Percentiles rank a stretch among this genome's conserved stretches.
Evolutionary conservation across 2,113 vertebrate species (phyloP).

Genomic region (Vombatus ursinus): DNA sequence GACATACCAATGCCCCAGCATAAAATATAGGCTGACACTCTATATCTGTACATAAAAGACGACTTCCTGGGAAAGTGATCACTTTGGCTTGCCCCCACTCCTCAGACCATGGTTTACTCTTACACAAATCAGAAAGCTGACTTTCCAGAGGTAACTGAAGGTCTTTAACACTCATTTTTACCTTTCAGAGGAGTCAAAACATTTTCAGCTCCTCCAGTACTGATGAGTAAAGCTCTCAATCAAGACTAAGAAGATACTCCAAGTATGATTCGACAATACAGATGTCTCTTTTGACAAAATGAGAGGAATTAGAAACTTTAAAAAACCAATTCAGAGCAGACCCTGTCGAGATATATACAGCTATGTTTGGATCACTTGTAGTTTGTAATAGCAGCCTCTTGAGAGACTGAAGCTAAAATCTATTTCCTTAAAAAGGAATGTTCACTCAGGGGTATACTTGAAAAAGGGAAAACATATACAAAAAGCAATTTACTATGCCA

Average conservation of each 20-base stretch:
- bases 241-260: not conserved
- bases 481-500: constrained; percentile 58
- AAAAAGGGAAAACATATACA: constrained; percentile 8
- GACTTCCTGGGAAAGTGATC: not conserved
- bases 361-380: constrained; percentile 32
- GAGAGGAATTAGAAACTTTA: constrained; percentile 27
- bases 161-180: not conserved
- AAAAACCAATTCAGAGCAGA: constrained; percentile 17
- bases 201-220: not conserved
- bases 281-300: constrained; percentile 4
- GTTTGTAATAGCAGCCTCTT: constrained; percentile 18
- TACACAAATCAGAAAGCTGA: not conserved
- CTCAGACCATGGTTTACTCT: not conserved
- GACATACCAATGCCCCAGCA: not conserved
- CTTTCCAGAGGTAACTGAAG: not conserved
- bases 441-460: constrained; percentile 22
- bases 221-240: not conserved
- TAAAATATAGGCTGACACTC: not conserved
- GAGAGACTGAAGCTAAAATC: constrained; percentile 40
- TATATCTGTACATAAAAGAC: not conserved
- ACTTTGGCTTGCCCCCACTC: not conserved
- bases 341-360: not conserved
- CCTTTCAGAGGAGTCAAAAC: not conserved
- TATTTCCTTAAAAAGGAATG: constrained; percentile 32
- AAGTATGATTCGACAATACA: constrained; percentile 11